A percentile compares a stretch with the other conserved stretches of the same genome.
Conservation (phyloP, 2,888 invertebrate species). For the Acanthacorydalis orientalis region DNA sequence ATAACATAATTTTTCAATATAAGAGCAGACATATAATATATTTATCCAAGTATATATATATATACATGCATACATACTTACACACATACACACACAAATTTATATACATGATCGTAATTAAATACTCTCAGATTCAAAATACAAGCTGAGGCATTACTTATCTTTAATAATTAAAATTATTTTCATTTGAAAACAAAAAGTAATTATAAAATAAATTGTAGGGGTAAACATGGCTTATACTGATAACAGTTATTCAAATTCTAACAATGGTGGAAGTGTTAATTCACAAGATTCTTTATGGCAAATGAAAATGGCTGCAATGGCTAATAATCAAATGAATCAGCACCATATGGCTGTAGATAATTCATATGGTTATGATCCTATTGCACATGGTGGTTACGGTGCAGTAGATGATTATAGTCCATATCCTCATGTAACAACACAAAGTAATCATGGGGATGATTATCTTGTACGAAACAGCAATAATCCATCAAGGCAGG, state of each 20-base stretch:
- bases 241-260: constrained; percentile 84
- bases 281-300: constrained; percentile 88
- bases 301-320: constrained; percentile 85
- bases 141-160: too few species aligned
- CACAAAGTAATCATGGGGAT: constrained; percentile 45
- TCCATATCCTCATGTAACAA: constrained; percentile 62
- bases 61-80: too few species aligned
- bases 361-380: constrained; percentile 60
- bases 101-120: too few species aligned
- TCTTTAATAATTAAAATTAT: too few species aligned
- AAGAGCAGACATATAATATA: too few species aligned
- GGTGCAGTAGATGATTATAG: constrained; percentile 72
- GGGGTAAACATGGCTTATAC: constrained; percentile 81
- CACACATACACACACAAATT: too few species aligned
- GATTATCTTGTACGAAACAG: constrained; percentile 55
- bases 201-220: constrained; percentile 26
- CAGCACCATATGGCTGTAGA: constrained; percentile 43
- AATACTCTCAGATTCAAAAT: too few species aligned
- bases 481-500: constrained; percentile 72
- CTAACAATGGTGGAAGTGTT: constrained; percentile 88
- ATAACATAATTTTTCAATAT: too few species aligned
- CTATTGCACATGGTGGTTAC: constrained; percentile 66
- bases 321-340: constrained; percentile 47
- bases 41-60: too few species aligned
- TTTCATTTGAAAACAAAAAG: too few species aligned